These are phyloP conservation scores for Subacronicta megacephala DNA, from an alignment of 2,888 invertebrate species.

Conservation along the genomic window DNA sequence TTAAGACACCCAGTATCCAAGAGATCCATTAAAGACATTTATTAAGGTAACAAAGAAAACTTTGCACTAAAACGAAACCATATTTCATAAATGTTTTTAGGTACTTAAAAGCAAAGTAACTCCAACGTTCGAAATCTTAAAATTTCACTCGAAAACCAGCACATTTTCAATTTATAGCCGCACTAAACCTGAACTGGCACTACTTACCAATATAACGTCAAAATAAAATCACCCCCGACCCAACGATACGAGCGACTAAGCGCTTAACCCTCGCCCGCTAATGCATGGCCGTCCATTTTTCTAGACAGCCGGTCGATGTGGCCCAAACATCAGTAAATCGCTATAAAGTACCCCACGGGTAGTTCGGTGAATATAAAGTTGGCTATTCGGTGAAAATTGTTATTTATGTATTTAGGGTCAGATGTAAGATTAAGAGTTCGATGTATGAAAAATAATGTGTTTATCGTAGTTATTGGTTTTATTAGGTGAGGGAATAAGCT, in stretches of 20 bases:
- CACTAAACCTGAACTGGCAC: slow-evolving; percentile 36
- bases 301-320: slow-evolving; percentile 73
- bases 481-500: too few species aligned
- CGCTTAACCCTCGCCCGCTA: slow-evolving; percentile 74
- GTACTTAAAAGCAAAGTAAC: neutral
- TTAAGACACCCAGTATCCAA: too few species aligned
- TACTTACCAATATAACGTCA: slow-evolving; percentile 44
- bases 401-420: slow-evolving; percentile 53
- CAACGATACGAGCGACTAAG: slow-evolving; percentile 67
- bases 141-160: slow-evolving; percentile 12
- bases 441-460: slow-evolving; percentile 49
- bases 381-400: slow-evolving; percentile 56
- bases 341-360: slow-evolving; percentile 71
- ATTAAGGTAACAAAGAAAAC: too few species aligned
- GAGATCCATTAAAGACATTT: too few species aligned
- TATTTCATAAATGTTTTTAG: neutral
- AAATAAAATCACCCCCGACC: slow-evolving; percentile 67
- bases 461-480: slow-evolving; percentile 41
- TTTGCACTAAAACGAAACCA: neutral
- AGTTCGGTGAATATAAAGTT: slow-evolving; percentile 62
- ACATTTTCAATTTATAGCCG: slow-evolving; percentile 38
- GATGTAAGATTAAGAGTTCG: slow-evolving; percentile 35
- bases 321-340: slow-evolving; percentile 79
- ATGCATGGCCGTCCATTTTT: slow-evolving; percentile 80
- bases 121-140: neutral